Evolutionary conservation across 2,888 invertebrate species (phyloP).

Genomic region (Resseliella maxima): DNA sequence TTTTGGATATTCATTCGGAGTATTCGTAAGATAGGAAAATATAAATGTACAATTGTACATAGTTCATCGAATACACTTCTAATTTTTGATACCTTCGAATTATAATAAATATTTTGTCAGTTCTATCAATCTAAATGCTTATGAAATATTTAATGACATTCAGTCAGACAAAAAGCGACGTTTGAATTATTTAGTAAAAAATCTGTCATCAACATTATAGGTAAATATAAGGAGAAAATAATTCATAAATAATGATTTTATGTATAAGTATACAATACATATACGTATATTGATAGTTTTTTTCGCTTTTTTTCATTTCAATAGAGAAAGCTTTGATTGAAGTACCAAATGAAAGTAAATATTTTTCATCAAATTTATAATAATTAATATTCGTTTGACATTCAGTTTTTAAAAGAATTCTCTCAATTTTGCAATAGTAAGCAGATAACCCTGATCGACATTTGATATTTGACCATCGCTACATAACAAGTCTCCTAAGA

Average conservation of each 20-base stretch:
- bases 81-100: neutral
- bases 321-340: too few species aligned
- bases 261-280: neutral
- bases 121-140: neutral
- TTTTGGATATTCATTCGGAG: too few species aligned
- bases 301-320: neutral
- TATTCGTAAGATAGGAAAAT: too few species aligned
- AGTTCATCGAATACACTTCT: neutral
- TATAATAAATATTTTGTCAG: neutral
- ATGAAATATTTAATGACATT: neutral
- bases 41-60: too few species aligned
- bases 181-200: constrained; percentile 39
- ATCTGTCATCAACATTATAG: neutral
- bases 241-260: neutral
- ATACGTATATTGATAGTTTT: neutral
- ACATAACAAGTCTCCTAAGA: too few species aligned
- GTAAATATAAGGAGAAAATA: neutral
- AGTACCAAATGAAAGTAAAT: too few species aligned
- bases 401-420: too few species aligned
- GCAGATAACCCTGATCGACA: too few species aligned
- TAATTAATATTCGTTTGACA: too few species aligned
- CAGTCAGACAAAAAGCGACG: neutral
- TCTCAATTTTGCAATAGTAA: too few species aligned
- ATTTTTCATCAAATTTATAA: too few species aligned
- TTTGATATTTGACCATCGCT: too few species aligned